phyloP scores from a whole-genome alignment of 2,888 invertebrate genomes.

The Marasmarcha lunaedactyla region DNA sequence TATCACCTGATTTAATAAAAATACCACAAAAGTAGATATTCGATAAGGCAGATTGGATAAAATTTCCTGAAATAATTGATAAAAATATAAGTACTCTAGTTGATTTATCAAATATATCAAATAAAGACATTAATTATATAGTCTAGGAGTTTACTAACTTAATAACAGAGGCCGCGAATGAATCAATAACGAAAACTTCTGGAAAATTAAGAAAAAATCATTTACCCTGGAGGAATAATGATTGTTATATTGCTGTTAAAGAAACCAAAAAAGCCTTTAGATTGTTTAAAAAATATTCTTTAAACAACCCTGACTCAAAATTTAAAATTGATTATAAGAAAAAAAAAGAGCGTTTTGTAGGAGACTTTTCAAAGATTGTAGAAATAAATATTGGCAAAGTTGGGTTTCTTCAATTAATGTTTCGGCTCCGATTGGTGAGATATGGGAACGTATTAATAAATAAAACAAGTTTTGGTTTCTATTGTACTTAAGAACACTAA shows the following conservation, averaged over 20 bases:
- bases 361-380: slow-evolving; percentile 4
- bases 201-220: background rate
- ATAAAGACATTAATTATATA: slow-evolving; percentile 1
- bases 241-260: slow-evolving; percentile 4
- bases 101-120: slow-evolving; percentile 3
- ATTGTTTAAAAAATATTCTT: slow-evolving; percentile 1
- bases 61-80: too few relatives aligned
- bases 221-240: slow-evolving; percentile 6
- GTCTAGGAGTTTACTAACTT: background rate
- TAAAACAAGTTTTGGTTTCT: background rate
- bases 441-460: slow-evolving; percentile 9
- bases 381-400: slow-evolving; percentile 6
- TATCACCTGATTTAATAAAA: background rate
- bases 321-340: slow-evolving; percentile 1
- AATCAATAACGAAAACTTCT: slow-evolving; percentile 1
- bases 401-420: slow-evolving; percentile 8
- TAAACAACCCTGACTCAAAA: background rate
- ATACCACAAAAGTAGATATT: slow-evolving; percentile 6
- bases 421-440: slow-evolving; percentile 5
- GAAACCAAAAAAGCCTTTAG: slow-evolving; percentile 4
- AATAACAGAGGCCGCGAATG: background rate
- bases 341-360: background rate
- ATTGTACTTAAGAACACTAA: background rate
- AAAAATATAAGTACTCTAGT: too few relatives aligned
- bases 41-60: slow-evolving; percentile 6